Base-by-base conservation (phyloP, 2,113 vertebrate genomes). In the Athene noctua region DNA sequence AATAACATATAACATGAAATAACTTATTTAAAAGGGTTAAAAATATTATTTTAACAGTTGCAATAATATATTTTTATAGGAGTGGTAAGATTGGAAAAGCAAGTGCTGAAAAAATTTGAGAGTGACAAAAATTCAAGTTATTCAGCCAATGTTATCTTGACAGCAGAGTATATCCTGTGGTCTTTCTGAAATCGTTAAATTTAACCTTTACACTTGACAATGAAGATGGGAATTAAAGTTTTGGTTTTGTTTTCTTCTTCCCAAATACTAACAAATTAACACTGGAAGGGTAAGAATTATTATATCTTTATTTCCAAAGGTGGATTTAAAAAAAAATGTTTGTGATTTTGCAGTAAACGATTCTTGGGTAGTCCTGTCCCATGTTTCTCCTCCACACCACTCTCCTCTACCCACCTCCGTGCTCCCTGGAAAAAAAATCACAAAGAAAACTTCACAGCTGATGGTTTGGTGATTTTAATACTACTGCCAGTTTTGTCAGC, bases 391-490 rank as follows among this genome's bases (percentile, higher is more conserved):
- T 58, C 8, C 10, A 58, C 26, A 34, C 2, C 6, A 1, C 27
- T 74, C 10, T 15, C 4, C 9, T 59, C 40, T 8, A 47, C 9
- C 0, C 3, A 17, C 18, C 2, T 4, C 10, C 13, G 4, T 3
- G 8, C 2, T 10, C 8, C 10, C 12, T 2, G 1, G 4, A 19
- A 32, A 73, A 73, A 62, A 44, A 30, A 58, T 54, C 59, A 12
- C 2, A 42, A 70, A 63, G 21, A 74, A 86, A 47, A 29, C 30
- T 83, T 91, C 61, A 49, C 6, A 74, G 32, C 7, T 79, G 61
- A 79, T 46, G n/a, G 19, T 40, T 80, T 23, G 6, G 29, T 23
- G 16, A 52, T 40, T 75, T 80, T 70, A 47, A 14, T 75, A 52
- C 19, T 59, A 23, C 26, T 34, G 30, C 30, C 38, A 42, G 13